Base-by-base conservation (phyloP, 2,113 vertebrate species). In the Hassar affinis region DNA sequence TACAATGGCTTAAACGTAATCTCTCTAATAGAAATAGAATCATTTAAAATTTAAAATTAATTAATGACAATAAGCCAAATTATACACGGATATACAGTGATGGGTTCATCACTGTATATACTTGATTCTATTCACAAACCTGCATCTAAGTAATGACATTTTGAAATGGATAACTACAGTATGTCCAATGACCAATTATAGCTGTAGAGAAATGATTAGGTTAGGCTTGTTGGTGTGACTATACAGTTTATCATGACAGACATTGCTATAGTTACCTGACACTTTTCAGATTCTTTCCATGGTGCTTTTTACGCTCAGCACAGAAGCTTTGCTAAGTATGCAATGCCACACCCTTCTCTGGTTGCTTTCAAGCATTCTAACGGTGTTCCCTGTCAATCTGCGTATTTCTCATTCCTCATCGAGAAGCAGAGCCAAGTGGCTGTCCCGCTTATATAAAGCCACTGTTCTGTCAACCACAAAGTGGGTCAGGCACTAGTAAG, bases 371-470 rank as follows among this genome's bases (percentile, higher is more conserved):
- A 47, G 45, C 77, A 80, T 77, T 56, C 80, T 56, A 77, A 86
- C 30, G 22, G 68, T 83, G 84, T 88, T 30, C 82, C 75, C 76
- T n/a, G 75, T 83, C 80, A 88, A 88, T 89, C 87, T 47, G 86
- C 35, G 9, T 88, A 88, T 56, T 87, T 91, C 87, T 57, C 89
- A 76, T 88, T 85, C 90, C 89, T 86, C 85, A 86, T 80, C 75
- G 66, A 82, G 80, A 59, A 88, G 78, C 86, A 85, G 85, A 91
- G 76, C 91, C 88, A 66, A 87, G 82, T 92, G 51, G 90, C 91
- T 35, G 56, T 27, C 27, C 75, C 71, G 80, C 86, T 89, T 87
- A 89, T 81, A 85, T 75, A 78, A 89, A 85, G 84, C 84, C 89
- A 89, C 87, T 83, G 45, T 85, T 81, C 49, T 87, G 90, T 89